These are phyloP conservation scores for Baryphthengus martii DNA, from an alignment of 2,113 vertebrate species.

Conservation along the genomic window DNA sequence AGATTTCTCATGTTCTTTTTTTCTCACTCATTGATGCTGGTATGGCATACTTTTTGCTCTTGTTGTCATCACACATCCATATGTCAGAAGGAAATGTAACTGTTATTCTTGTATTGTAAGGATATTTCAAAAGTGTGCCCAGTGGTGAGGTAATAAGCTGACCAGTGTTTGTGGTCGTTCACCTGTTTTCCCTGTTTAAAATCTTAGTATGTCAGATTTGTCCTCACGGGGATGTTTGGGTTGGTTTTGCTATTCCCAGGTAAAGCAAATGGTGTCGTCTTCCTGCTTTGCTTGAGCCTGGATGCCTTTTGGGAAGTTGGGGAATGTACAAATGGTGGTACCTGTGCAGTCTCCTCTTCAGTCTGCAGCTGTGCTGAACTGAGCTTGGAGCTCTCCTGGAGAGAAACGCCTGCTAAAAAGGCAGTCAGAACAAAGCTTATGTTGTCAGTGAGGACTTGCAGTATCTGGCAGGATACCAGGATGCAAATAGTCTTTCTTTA, in stretches of 20 bases:
- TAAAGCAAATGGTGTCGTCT: neutral
- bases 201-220: neutral
- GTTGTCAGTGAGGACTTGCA: neutral
- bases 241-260: too few relatives aligned
- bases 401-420: neutral
- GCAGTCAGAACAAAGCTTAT: neutral
- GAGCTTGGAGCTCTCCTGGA: neutral
- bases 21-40: neutral
- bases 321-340: neutral
- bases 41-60: neutral
- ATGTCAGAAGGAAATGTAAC: neutral
- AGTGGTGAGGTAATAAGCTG: neutral
- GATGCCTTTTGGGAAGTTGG: neutral
- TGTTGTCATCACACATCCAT: neutral
- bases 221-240: too few relatives aligned
- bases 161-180: neutral
- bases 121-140: neutral
- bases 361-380: neutral
- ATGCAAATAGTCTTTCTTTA: neutral
- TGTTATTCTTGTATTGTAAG: neutral
- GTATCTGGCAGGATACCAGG: neutral
- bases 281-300: neutral
- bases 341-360: neutral
- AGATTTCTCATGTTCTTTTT: neutral
- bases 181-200: neutral